Conservation (phyloP, 2,113 vertebrate genomes). For the Tinamus guttatus region DNA sequence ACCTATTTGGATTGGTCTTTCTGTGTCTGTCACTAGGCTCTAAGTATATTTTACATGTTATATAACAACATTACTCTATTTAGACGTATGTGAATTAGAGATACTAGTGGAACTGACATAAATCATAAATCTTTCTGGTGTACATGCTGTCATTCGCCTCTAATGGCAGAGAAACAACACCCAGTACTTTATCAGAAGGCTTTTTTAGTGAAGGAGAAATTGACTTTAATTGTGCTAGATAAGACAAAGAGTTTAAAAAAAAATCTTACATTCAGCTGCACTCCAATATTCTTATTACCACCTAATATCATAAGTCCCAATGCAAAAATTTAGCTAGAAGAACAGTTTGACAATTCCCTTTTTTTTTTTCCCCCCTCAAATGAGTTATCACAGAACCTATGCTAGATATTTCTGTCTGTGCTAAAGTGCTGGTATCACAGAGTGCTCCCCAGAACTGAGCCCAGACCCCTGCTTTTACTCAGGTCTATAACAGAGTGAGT, state of each 20-base stretch:
- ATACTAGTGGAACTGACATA: not conserved
- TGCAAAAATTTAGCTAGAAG: not conserved
- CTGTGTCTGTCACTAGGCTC: not conserved
- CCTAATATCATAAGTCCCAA: not conserved
- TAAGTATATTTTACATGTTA: not conserved
- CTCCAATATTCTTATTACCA: not conserved
- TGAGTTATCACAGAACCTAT: not conserved
- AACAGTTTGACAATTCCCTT: not conserved
- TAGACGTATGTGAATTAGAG: not conserved
- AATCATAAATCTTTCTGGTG: not conserved
- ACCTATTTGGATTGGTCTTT: not conserved
- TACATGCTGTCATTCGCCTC: not conserved
- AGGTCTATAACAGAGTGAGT: not conserved
- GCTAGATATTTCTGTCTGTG: not conserved
- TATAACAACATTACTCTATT: not conserved
- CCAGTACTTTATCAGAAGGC: not conserved
- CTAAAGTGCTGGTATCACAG: not conserved
- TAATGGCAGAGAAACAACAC: not conserved
- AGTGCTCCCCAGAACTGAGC: not conserved
- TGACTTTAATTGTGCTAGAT: not conserved
- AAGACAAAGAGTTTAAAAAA: not conserved
- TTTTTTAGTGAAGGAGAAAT: not conserved
- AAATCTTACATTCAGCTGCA: not conserved
- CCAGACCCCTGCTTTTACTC: not conserved
- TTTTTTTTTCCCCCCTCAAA: not conserved